Base-by-base conservation (phyloP, 2,113 vertebrate genomes). In the Marmota monax region DNA sequence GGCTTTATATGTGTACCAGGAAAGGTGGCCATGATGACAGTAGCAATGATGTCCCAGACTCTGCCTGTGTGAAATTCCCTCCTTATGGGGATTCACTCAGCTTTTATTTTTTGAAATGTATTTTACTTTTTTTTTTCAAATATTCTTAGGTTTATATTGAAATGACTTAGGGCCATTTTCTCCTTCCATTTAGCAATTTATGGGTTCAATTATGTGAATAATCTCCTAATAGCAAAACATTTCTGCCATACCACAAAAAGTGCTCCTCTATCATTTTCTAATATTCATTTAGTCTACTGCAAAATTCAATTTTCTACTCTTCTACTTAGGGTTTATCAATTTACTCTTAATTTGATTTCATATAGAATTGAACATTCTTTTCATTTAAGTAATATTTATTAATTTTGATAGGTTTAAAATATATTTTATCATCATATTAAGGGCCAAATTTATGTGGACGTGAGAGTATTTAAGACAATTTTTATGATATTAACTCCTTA, bases 321-420 rank as follows among this genome's bases (percentile, higher is more conserved):
- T 90, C 67, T 93, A 72, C 27, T 42, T 94, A 10, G 7, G 2
- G 70, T 82, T 72, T 76, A 77, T 92, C 82, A 82, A 51, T 87
- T 92, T 73, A 63, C 92, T 72, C 76, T 74, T 94, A 78, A 42
- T 88, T 87, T 78, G 39, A 8, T 87, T 94, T 90, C n/a, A 74
- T 37, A 34, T 80, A 1, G 1, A 92, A 7, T 76, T 93, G 48
- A 58, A 92, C 84, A 95, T 92, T 80, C 70, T 92, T 90, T 88
- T 90, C 42, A 80, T 56, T 72, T 20, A 77, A 82, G 39, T 63
- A 76, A 48, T 67, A 78, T 95, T 80, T 61, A 10, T 16, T 93
- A 53, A 82, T 39, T 92, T 58, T 32, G 23, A 69, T 80, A 73
- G 58, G 61, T 76, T 92, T 90, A 67, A 95, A 90, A 76, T 73